Conservation (phyloP, 2,113 vertebrate species). For the Thermophis baileyi region DNA sequence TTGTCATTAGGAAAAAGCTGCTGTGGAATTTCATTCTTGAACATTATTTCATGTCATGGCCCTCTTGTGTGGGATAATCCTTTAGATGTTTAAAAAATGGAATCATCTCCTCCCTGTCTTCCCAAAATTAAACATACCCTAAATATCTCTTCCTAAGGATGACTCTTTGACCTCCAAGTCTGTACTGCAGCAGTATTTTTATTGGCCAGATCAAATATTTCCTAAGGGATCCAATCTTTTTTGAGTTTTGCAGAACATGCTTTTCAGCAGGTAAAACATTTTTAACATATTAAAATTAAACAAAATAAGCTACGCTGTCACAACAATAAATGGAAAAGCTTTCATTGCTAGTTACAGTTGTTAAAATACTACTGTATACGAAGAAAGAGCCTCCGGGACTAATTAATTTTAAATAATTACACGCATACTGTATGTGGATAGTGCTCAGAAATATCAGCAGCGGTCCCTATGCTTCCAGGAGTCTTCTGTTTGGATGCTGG, state of each 20-base stretch:
- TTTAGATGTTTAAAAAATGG: background rate
- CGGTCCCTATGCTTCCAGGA: background rate
- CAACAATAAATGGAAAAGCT: background rate
- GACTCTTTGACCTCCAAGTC: background rate
- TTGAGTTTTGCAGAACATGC: background rate
- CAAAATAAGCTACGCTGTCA: background rate
- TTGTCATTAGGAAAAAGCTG: background rate
- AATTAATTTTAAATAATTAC: background rate
- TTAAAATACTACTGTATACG: background rate
- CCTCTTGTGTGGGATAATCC: background rate
- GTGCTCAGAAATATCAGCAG: constrained; percentile 2
- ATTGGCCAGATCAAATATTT: background rate
- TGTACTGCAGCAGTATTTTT: background rate
- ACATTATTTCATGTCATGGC: background rate
- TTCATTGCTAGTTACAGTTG: background rate
- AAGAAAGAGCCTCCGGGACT: rapidly evolving
- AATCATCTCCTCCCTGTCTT: background rate
- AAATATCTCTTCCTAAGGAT: background rate
- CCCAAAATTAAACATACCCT: background rate
- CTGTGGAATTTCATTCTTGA: background rate
- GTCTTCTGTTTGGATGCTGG: background rate
- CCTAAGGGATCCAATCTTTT: background rate
- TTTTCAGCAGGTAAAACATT: background rate
- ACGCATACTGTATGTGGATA: rapidly evolving
- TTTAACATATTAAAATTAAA: background rate